Base-by-base conservation (phyloP, 2,888 invertebrate species). In the Pyrocoelia pectoralis region DNA sequence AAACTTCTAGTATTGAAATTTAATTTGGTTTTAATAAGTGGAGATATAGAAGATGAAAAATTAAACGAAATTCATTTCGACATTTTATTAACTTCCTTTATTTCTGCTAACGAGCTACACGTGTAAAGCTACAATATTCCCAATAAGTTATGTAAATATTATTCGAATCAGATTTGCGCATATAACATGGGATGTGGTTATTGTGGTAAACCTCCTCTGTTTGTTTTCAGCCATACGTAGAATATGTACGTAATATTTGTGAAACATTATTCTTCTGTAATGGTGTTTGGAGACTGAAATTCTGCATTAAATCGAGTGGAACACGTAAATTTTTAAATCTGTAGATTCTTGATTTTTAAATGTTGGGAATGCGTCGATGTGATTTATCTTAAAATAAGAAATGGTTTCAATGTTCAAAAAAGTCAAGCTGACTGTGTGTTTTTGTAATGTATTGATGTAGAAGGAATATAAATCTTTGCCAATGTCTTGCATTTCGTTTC, bases 181-280 rank as follows among this genome's bases (percentile, higher is more conserved):
- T 52, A 28, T 51, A 58, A 52, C 52, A 52, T 58, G 29, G 3
- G 12, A 46, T 58, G 52, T 52, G 58, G 58, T 10, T 18, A 52
- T 40, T 58, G 58, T 52, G 58, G 58, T 58, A 58, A 58, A 58
- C 58, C 43, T 18, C n/a, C 29, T 58, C 29, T 46, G 58, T 58
- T 58, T 58, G 58, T 58, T 58, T 58, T 41, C 52, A 46, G 58
- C 29, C 41, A 38, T 41, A 51, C 52, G 43, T 46, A 46, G 43
- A 52, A 29, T 52, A 52, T 58, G 43, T 51, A 52, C 33, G 58
- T 58, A 58, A 58, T 52, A 46, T 52, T 41, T 52, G 60, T 60
- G 53, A 28, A 58, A 46, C 59, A 59, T 58, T 58, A 58, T 43
- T 58, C 60, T 49, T 54, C 33, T 24, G 54, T 14, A 53, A 48